A percentile compares a stretch with the other conserved stretches of the same genome.
phyloP scores from a whole-genome alignment of 1,140 invertebrate genomes.

The Drosophila carrolli region DNA sequence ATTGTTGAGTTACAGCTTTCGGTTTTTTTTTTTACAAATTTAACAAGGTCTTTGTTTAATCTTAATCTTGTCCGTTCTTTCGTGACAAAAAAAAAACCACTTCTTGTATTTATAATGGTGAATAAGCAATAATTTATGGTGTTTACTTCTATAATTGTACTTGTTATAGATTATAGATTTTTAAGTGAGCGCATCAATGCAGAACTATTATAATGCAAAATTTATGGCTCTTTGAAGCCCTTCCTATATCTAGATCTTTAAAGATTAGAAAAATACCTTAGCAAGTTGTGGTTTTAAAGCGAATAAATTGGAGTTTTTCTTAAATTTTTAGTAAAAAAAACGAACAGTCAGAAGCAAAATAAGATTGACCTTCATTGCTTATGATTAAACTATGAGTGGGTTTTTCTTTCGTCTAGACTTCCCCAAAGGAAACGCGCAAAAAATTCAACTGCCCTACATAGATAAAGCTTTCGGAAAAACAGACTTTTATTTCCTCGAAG shows the following conservation, averaged over 20 bases:
- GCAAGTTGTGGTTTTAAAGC: too few relatives aligned
- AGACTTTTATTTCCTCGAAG: constrained; percentile 30
- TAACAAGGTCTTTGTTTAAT: not conserved
- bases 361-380: not conserved
- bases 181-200: not conserved
- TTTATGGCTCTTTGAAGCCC: not conserved
- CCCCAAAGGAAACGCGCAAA: constrained; percentile 15
- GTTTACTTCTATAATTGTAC: not conserved
- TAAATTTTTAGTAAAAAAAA: too few relatives aligned
- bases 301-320: too few relatives aligned
- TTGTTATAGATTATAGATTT: too few relatives aligned
- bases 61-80: constrained; percentile 3
- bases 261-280: not conserved
- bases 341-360: not conserved
- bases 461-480: constrained; percentile 27
- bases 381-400: not conserved
- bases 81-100: not conserved
- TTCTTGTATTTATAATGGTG: too few relatives aligned
- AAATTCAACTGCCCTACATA: constrained; percentile 17
- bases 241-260: not conserved
- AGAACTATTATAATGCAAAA: not conserved
- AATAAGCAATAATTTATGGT: constrained; percentile 2
- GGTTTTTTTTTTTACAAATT: not conserved
- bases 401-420: constrained; percentile 6
- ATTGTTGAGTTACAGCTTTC: not conserved